These are phyloP conservation scores for Oncorhynchus clarkii DNA, from an alignment of 2,113 vertebrate genomes.

Conservation along the genomic window DNA sequence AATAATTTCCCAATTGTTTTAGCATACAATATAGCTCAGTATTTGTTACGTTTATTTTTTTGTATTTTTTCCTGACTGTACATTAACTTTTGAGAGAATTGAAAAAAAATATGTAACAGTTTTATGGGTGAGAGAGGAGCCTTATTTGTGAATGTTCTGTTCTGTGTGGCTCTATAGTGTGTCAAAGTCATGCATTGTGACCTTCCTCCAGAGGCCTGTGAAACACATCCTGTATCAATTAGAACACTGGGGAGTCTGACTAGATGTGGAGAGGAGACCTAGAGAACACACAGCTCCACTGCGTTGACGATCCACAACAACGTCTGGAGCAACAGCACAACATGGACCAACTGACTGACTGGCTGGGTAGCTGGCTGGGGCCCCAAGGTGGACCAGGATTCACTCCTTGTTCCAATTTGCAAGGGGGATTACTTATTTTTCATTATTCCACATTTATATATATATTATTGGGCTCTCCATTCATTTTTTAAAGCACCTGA, in stretches of 20 bases:
- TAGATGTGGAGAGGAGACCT: conserved; percentile 33
- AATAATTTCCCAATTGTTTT: no score
- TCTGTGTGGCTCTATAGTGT: background rate
- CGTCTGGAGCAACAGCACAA: conserved; percentile 39
- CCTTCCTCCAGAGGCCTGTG: conserved; percentile 35
- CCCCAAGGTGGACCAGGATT: conserved; percentile 20
- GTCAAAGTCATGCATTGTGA: conserved; percentile 15
- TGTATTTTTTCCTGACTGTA: background rate
- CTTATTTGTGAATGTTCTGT: background rate
- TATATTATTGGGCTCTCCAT: conserved; percentile 56
- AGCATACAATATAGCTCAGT: no score
- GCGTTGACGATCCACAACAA: background rate
- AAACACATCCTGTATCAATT: conserved; percentile 46
- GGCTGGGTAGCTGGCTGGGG: no score
- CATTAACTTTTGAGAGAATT: background rate
- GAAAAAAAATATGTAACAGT: background rate
- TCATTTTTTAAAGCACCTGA: conserved; percentile 60
- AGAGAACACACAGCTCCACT: no score
- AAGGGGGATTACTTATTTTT: conserved; percentile 60
- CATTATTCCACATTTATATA: conserved; percentile 50
- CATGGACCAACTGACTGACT: background rate
- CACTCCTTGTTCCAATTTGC: conserved; percentile 64
- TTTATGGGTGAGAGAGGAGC: background rate
- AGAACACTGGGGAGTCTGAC: conserved; percentile 34
- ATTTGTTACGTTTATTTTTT: no score